These are phyloP conservation scores for Parascotia fuliginaria DNA, from an alignment of 2,888 invertebrate species.

Conservation along the genomic window DNA sequence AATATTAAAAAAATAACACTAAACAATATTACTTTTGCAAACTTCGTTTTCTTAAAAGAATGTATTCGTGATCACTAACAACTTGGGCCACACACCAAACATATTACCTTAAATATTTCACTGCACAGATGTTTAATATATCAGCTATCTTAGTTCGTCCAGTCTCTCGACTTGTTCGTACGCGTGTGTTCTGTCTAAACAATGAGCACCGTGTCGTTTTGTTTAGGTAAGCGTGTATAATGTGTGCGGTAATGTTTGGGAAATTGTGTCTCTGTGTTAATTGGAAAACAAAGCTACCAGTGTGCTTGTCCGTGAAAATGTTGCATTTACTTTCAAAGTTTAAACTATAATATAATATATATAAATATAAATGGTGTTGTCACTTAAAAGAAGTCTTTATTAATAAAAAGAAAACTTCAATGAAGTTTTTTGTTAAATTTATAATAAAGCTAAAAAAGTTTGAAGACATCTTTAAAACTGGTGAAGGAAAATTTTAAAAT, in stretches of 20 bases:
- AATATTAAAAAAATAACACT: too few relatives aligned
- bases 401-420: too few relatives aligned
- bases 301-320: background rate
- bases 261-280: constrained; percentile 6
- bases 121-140: constrained; percentile 45
- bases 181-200: constrained; percentile 6
- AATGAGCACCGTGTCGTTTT: constrained; percentile 43
- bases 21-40: too few relatives aligned
- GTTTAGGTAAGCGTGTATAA: constrained; percentile 37
- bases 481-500: too few relatives aligned
- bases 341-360: too few relatives aligned
- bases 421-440: too few relatives aligned
- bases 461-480: too few relatives aligned
- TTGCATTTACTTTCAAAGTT: too few relatives aligned
- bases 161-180: constrained; percentile 23
- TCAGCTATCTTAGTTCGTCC: constrained; percentile 35
- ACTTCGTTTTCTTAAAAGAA: too few relatives aligned
- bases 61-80: constrained; percentile 12
- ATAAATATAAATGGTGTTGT: too few relatives aligned
- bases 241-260: constrained; percentile 4
- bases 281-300: constrained; percentile 1
- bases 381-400: too few relatives aligned
- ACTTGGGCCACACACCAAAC: constrained; percentile 26
- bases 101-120: constrained; percentile 46
- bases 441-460: too few relatives aligned